Evolutionary conservation across 2,113 vertebrate genomes (phyloP).

Genomic region (Crypturellus undulatus): DNA sequence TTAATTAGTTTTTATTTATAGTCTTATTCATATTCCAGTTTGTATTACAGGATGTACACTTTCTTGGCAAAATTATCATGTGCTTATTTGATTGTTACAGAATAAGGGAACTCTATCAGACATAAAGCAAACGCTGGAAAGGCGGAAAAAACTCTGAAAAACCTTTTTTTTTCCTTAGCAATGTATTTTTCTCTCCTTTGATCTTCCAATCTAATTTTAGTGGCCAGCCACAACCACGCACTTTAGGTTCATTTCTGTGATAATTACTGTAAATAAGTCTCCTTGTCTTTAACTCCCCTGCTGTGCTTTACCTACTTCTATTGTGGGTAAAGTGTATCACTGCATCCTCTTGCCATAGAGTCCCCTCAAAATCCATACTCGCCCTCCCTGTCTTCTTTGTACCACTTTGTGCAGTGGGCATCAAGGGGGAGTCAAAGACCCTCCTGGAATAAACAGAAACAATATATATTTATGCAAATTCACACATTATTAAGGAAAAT

Average conservation of each 20-base stretch:
- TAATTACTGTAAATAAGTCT: neutral
- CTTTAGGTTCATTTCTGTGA: fast-evolving
- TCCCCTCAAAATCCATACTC: neutral
- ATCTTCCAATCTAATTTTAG: neutral
- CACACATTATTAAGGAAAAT: neutral
- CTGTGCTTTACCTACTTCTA: neutral
- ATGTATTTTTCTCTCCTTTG: neutral
- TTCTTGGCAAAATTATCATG: neutral
- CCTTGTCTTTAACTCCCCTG: neutral
- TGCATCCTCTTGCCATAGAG: neutral
- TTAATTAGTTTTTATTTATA: neutral
- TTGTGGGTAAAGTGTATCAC: neutral
- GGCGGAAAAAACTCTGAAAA: too few relatives aligned
- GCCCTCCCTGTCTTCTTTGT: neutral
- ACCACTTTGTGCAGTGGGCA: neutral
- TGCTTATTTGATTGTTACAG: neutral
- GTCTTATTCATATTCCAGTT: neutral
- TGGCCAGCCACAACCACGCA: fast-evolving
- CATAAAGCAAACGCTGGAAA: neutral
- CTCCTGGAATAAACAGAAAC: neutral
- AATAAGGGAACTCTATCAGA: neutral
- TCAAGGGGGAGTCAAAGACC: neutral
- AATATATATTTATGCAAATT: neutral
- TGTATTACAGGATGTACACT: neutral
- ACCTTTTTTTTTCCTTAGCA: neutral